Base-by-base conservation (phyloP, 2,797 vertebrate genomes). In the Lithobates pipiens region DNA sequence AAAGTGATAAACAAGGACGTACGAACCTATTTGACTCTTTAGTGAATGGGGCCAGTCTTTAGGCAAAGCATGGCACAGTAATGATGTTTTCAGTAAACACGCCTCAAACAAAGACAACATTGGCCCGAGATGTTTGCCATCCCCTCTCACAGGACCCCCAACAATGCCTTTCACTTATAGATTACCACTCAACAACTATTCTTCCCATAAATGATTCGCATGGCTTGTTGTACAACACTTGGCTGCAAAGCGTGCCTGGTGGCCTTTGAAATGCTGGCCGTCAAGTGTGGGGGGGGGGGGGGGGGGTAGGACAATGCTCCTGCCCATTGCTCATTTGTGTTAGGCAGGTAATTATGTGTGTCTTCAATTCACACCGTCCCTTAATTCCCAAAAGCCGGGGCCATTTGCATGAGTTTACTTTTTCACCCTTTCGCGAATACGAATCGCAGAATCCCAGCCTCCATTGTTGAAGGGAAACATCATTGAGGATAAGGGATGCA, bases 71-170 rank as follows among this genome's bases (percentile, higher is more conserved):
- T 76, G 23, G 3, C 4, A 36, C 72, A 76, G 73, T 83, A 76
- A 83, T 75, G 70, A 74, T 83, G 72, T 82, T 63, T 82, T 27
- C 11, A 82, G 71, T 82, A 82, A 74, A 82, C 61, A 82, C 32
- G 15, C 57, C 71, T 25, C 44, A 46, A 15, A 46, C 44, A 46
- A 46, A 46, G 13, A 13, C 72, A 83, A 34, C 74, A 50, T 16
- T 21, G 71, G 67, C 75, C n/a, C 50, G 32, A 42, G 61, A 32
- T 42, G 69, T 81, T 72, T 81, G 25, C 29, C 23, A 18, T 8
- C 21, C 46, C 68, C 32, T 39, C 32, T 11, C 2, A 23, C 23
- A 81, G 36, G 29, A 8, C 46, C 32, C 46, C 29, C 15, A 25
- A 80, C 68, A 39, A 61, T 34, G n/a, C 10, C 54, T 61, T 68